Conservation (phyloP, 1,140 invertebrate genomes). For the Drosophila pachea region DNA sequence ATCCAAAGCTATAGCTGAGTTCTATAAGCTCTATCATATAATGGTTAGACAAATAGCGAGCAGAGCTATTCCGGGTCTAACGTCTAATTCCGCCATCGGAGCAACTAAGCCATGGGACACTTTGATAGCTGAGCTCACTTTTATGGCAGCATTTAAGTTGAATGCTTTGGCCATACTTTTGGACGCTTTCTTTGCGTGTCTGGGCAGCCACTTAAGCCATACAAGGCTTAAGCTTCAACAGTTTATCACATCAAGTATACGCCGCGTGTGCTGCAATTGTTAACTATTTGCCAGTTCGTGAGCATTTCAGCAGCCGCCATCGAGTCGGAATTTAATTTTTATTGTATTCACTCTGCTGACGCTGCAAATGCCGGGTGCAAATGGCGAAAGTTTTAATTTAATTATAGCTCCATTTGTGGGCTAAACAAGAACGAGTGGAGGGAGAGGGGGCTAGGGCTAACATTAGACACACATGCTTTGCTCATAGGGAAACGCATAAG, state of each 20-base stretch:
- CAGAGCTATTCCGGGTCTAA: too few species aligned
- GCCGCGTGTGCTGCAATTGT: slow-evolving; percentile 51
- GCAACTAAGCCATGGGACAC: background rate
- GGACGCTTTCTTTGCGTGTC: background rate
- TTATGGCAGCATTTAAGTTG: background rate
- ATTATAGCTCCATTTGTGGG: slow-evolving; percentile 72
- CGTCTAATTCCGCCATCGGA: background rate
- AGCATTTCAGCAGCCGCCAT: slow-evolving; percentile 16
- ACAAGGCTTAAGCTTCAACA: slow-evolving; percentile 57
- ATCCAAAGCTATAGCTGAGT: background rate
- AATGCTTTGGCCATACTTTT: background rate
- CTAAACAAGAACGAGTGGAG: background rate
- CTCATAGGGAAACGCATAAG: slow-evolving; percentile 49
- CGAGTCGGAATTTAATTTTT: slow-evolving; percentile 38
- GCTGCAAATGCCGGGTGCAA: slow-evolving; percentile 19
- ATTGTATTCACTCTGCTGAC: slow-evolving; percentile 11
- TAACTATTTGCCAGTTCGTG: slow-evolving; percentile 13
- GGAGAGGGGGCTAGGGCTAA: slow-evolving; percentile 16
- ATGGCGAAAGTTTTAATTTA: slow-evolving; percentile 74
- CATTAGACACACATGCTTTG: slow-evolving; percentile 28
- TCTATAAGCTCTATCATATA: too few species aligned
- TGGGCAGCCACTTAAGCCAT: slow-evolving; percentile 40
- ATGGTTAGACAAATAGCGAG: too few species aligned
- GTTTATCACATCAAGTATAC: slow-evolving; percentile 68
- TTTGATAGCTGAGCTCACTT: background rate